Percentiles rank a stretch among this genome's conserved stretches.
Evolutionary conservation across 2,888 invertebrate genomes (phyloP).

Genomic region (Cantharis flavilabris): DNA sequence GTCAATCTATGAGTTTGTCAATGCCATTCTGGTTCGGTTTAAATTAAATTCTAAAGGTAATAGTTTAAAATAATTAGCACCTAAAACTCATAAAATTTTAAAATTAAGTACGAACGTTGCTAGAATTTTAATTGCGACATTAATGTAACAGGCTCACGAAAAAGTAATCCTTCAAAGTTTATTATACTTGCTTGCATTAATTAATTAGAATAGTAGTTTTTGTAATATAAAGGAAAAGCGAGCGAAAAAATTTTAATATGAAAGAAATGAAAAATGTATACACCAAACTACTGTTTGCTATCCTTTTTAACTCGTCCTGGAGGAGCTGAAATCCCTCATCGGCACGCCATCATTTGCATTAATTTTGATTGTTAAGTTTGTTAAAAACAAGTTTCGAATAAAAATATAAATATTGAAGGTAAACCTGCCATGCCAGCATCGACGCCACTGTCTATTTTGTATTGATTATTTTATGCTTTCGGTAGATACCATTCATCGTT

Average conservation of each 20-base stretch:
- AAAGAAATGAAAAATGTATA: neutral
- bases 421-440: neutral
- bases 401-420: neutral
- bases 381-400: too few relatives aligned
- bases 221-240: neutral
- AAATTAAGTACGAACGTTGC: neutral
- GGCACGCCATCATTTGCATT: neutral
- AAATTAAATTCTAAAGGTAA: neutral
- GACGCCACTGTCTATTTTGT: neutral
- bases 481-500: neutral
- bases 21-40: neutral
- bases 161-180: neutral
- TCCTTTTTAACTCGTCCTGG: neutral
- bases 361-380: too few relatives aligned
- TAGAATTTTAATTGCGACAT: neutral
- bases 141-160: neutral
- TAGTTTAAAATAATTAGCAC: neutral
- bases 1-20: neutral
- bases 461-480: neutral
- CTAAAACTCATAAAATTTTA: neutral
- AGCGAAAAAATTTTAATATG: neutral
- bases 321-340: neutral
- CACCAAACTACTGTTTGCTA: neutral
- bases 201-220: neutral
- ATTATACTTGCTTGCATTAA: neutral